phyloP scores from a whole-genome alignment of 2,888 invertebrate species.

The Drosophila subquinaria region DNA sequence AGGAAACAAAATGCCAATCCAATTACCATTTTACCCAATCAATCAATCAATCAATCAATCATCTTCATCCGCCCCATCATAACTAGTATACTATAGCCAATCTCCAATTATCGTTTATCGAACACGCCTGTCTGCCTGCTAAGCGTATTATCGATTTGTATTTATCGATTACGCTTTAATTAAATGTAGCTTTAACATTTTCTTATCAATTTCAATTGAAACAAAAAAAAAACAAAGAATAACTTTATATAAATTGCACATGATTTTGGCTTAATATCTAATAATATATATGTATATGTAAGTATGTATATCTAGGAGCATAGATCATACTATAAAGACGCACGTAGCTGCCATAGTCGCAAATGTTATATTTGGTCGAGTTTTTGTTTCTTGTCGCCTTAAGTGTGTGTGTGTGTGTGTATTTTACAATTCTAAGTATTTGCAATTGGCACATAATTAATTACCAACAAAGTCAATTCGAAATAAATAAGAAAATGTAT shows the following conservation, averaged over 20 bases:
- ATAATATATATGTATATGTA: constrained; percentile 3
- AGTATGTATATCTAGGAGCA: constrained; percentile 33
- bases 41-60: not conserved
- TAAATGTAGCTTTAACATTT: constrained; percentile 14
- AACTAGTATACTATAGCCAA: constrained; percentile 24
- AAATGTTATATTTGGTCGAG: constrained; percentile 43
- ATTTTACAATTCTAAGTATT: constrained; percentile 34
- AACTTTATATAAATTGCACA: constrained; percentile 66
- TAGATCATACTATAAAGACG: constrained; percentile 8
- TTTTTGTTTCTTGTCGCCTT: constrained; percentile 29
- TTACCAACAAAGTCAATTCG: constrained; percentile 55
- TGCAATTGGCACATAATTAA: constrained; percentile 75
- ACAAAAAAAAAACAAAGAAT: constrained; percentile 6
- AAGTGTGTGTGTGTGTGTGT: constrained; percentile 13
- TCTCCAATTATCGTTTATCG: constrained; percentile 13
- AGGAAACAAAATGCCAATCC: constrained; percentile 30
- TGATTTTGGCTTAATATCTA: constrained; percentile 46
- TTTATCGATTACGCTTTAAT: constrained; percentile 4
- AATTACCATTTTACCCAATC: constrained; percentile 28
- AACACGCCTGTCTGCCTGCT: not conserved
- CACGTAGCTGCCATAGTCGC: not conserved
- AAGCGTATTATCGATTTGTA: not conserved
- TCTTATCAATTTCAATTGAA: not conserved
- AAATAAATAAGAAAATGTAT: constrained; percentile 18
- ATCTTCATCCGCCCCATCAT: constrained; percentile 1